Evolutionary conservation across 2,113 vertebrate species (phyloP).

Genomic region (Toxotes jaculatrix): DNA sequence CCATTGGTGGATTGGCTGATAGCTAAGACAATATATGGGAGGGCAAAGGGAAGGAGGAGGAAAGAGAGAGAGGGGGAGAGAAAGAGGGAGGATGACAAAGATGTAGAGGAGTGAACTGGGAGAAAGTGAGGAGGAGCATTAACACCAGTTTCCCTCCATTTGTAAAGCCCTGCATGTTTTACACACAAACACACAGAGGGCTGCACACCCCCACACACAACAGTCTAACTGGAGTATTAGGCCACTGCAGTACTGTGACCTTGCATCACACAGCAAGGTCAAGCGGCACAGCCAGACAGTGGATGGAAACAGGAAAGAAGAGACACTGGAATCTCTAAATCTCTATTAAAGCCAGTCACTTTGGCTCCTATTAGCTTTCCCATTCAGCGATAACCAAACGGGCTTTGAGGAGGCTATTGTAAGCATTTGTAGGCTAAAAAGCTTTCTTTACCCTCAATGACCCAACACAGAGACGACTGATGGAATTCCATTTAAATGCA

Average conservation of each 20-base stretch:
- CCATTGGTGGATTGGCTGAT: slow-evolving; percentile 66
- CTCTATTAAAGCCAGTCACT: slow-evolving; percentile 70
- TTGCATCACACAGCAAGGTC: slow-evolving; percentile 64
- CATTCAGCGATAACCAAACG: slow-evolving; percentile 61
- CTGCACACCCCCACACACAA: slow-evolving; percentile 3
- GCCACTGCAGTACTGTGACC: slow-evolving; percentile 55
- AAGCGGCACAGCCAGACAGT: slow-evolving; percentile 27
- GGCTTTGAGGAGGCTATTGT: slow-evolving; percentile 42
- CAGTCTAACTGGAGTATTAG: slow-evolving; percentile 36
- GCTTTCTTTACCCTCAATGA: slow-evolving; percentile 19
- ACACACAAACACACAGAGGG: slow-evolving; percentile 40
- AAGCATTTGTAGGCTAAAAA: slow-evolving; percentile 36
- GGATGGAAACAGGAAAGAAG: slow-evolving; percentile 19
- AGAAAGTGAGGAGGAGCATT: slow-evolving; percentile 34
- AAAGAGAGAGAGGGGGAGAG: slow-evolving; percentile 20
- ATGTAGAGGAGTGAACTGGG: slow-evolving; percentile 21
- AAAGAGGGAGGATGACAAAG: slow-evolving; percentile 16
- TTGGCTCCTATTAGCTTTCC: slow-evolving; percentile 58
- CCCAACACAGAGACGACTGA: slow-evolving; percentile 3
- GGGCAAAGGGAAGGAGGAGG: slow-evolving; percentile 51
- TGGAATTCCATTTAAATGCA: slow-evolving; percentile 64
- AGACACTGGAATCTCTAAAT: slow-evolving; percentile 64
- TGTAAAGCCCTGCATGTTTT: slow-evolving; percentile 33
- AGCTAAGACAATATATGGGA: slow-evolving; percentile 67
- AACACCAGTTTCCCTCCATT: slow-evolving; percentile 29